These are phyloP conservation scores for Holcopasites calliopsidis DNA, from an alignment of 1,140 invertebrate genomes.

Conservation along the genomic window DNA sequence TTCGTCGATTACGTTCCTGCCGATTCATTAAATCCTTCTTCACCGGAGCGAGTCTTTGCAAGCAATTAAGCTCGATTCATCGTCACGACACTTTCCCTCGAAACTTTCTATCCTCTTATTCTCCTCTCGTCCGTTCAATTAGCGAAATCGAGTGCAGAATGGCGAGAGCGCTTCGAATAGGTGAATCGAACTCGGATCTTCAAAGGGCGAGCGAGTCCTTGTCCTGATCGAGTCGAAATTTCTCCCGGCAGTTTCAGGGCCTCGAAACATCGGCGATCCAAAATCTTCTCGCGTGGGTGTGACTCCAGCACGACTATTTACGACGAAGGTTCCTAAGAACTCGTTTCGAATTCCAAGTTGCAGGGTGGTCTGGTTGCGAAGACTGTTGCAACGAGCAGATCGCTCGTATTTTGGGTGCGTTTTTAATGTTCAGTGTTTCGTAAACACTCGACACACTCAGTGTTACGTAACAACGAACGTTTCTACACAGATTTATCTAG, in stretches of 20 bases:
- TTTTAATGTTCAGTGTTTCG: constrained; percentile 2
- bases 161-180: not conserved
- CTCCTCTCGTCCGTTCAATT: not conserved
- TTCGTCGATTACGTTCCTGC: constrained; percentile 50
- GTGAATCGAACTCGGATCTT: not conserved
- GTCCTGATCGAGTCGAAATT: not conserved
- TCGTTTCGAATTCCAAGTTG: constrained; percentile 44
- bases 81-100: constrained; percentile 8
- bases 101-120: not conserved
- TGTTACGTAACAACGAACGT: too few species aligned
- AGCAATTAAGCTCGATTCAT: constrained; percentile 50
- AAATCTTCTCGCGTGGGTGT: constrained; percentile 54
- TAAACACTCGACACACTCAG: not conserved
- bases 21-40: constrained; percentile 47
- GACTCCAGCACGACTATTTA: constrained; percentile 53
- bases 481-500: too few species aligned
- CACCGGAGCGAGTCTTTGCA: constrained; percentile 33
- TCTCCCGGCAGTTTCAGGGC: not conserved
- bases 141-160: not conserved
- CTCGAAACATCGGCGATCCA: not conserved
- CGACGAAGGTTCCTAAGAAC: constrained; percentile 41
- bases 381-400: not conserved
- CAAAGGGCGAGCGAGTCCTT: not conserved
- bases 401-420: not conserved
- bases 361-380: constrained; percentile 36